phyloP scores from a whole-genome alignment of 2,113 vertebrate species.

The Panurus biarmicus region DNA sequence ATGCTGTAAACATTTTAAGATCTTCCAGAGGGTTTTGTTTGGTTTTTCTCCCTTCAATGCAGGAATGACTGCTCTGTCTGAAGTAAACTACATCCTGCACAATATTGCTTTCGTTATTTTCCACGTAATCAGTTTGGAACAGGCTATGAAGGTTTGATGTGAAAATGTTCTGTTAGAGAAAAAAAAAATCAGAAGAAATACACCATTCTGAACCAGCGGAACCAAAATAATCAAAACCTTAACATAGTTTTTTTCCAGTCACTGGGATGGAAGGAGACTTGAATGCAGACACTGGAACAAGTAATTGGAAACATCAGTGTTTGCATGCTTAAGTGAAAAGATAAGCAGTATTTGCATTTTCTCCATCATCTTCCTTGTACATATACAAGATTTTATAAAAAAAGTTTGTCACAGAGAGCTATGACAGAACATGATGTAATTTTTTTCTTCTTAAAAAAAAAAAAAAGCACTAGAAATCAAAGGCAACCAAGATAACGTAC shows the following conservation, averaged over 20 bases:
- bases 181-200: neutral
- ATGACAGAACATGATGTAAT: slow-evolving; percentile 21
- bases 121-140: neutral
- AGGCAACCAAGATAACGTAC: slow-evolving; percentile 31
- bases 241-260: slow-evolving; percentile 49
- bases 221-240: slow-evolving; percentile 23
- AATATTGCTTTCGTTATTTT: neutral
- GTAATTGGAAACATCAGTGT: slow-evolving; percentile 34
- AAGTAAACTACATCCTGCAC: slow-evolving; percentile 22
- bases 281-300: slow-evolving; percentile 33
- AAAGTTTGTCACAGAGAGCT: slow-evolving; percentile 36
- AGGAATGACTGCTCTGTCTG: slow-evolving; percentile 15
- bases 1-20: neutral
- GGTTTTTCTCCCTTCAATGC: neutral
- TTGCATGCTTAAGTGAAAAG: slow-evolving; percentile 60
- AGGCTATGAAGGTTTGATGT: neutral
- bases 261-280: slow-evolving; percentile 17
- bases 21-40: neutral
- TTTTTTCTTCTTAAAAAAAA: neutral
- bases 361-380: slow-evolving; percentile 37
- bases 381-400: slow-evolving; percentile 46
- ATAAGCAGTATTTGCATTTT: slow-evolving; percentile 40
- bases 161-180: neutral
- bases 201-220: slow-evolving; percentile 2
- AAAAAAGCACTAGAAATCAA: slow-evolving; percentile 48